Base-by-base conservation (phyloP, 2,113 vertebrate species). In the Lutjanus erythropterus region DNA sequence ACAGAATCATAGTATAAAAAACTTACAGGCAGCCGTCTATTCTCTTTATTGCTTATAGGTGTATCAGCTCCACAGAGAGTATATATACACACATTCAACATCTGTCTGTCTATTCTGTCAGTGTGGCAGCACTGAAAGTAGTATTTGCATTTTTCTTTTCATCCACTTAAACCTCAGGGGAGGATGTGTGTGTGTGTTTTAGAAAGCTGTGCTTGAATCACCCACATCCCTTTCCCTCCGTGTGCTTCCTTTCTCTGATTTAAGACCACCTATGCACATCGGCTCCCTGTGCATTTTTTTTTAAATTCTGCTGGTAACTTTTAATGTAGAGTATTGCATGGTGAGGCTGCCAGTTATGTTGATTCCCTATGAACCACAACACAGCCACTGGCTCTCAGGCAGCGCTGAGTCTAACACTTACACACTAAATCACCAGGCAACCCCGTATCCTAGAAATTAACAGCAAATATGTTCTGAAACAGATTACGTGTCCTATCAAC, bases 141-240 rank as follows among this genome's bases (percentile, higher is more conserved):
- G 0, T n/a, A 8, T 85, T 75, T 80, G 42, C 14, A 18, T 66
- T 59, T 69, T 49, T 68, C 37, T 29, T 69, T 58, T 47, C 23
- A 74, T 78, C 46, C 42, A 21, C 23, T 44, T 2, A 66, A 77
- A 64, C 37, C 29, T 42, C 47, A 42, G n/a, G 31, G 37, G 75
- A 55, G 9, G 23, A 59, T 64, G 19, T 21, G 46, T 47, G 46
- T 42, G 41, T 42, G 41, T 23, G 3, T 18, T 0, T 52, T 19
- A 9, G 9, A 42, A 50, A 59, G 3, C 33, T 56, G 29, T 59
- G 29, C 9, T 56, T 41, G 3, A 31, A 55, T 44, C 15, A 18
- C 33, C 33, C 35, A 31, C 21, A 42, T 58, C 15, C 33, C 8
- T 23, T 67, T 67, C 19, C 16, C 35, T 21, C 10, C 3, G 5